Percentiles rank a stretch among this genome's conserved stretches.
Evolutionary conservation across 2,797 vertebrate genomes (phyloP).

Genomic region (Harpagifer antarcticus): DNA sequence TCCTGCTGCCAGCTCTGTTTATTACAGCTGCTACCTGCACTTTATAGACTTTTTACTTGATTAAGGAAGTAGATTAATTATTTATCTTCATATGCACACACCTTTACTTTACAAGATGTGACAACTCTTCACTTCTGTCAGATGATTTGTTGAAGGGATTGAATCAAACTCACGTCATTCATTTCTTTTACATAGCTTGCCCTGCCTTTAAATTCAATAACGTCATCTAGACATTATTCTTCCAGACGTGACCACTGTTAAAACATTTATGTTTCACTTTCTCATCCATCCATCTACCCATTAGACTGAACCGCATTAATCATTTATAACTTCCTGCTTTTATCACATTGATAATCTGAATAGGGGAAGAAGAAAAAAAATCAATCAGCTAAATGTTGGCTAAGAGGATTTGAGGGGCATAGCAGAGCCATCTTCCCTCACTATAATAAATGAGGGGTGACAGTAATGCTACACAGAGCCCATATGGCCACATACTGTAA

Average conservation of each 20-base stretch:
- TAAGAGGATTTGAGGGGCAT: slow-evolving; percentile 81
- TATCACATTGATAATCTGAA: slow-evolving; percentile 76
- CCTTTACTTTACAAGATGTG: slow-evolving; percentile 16
- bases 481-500: slow-evolving; percentile 78
- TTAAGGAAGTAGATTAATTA: slow-evolving; percentile 40
- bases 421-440: slow-evolving; percentile 63
- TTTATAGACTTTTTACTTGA: slow-evolving; percentile 28
- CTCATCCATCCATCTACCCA: slow-evolving; percentile 48
- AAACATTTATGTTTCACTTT: slow-evolving; percentile 66
- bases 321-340: slow-evolving; percentile 71
- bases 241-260: slow-evolving; percentile 57
- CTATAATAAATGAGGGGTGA: slow-evolving; percentile 77
- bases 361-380: slow-evolving; percentile 57
- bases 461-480: slow-evolving; percentile 75
- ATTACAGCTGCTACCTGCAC: slow-evolving; percentile 17
- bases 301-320: slow-evolving; percentile 64
- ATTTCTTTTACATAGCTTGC: slow-evolving; percentile 50
- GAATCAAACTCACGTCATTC: slow-evolving; percentile 44
- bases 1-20: slow-evolving; percentile 22
- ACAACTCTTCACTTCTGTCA: slow-evolving; percentile 16
- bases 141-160: slow-evolving; percentile 39
- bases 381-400: slow-evolving; percentile 82
- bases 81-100: slow-evolving; percentile 38
- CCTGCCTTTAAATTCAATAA: slow-evolving; percentile 64
- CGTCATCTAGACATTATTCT: slow-evolving; percentile 50